A percentile compares a stretch with the other conserved stretches of the same genome.
Evolutionary conservation across 2,797 vertebrate genomes (phyloP).

Genomic region (Hoplostethus mediterraneus): DNA sequence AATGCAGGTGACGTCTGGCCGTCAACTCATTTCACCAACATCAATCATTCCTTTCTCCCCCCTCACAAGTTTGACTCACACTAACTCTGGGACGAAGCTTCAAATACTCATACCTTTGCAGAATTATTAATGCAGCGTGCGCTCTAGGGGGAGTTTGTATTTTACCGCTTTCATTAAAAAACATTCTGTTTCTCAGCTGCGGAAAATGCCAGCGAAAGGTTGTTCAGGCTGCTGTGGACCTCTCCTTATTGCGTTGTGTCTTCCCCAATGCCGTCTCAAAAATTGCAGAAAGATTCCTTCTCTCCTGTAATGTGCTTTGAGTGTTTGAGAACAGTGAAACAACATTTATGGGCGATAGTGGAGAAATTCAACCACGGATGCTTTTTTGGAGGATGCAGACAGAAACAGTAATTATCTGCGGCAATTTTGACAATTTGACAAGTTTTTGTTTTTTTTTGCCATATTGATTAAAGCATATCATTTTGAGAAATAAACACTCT

Average conservation of each 20-base stretch:
- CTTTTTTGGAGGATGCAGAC: constrained; percentile 3
- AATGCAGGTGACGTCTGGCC: constrained; percentile 5
- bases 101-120: constrained; percentile 54
- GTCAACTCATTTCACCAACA: constrained; percentile 38
- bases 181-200: constrained; percentile 41
- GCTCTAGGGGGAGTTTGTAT: constrained; percentile 32
- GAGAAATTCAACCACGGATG: constrained; percentile 15
- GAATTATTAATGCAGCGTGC: constrained; percentile 52
- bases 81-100: constrained; percentile 41
- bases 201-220: constrained; percentile 51
- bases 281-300: constrained; percentile 46
- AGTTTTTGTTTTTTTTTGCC: constrained; percentile 20
- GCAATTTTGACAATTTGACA: constrained; percentile 1
- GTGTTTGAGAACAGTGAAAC: constrained; percentile 35
- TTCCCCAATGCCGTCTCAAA: constrained; percentile 42
- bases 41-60: constrained; percentile 21
- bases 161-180: constrained; percentile 64
- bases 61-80: constrained; percentile 23
- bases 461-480: constrained; percentile 19
- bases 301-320: constrained; percentile 36
- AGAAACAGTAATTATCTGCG: constrained; percentile 20
- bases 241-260: constrained; percentile 57
- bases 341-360: constrained; percentile 2
- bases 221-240: constrained; percentile 27
- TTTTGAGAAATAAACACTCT: constrained; percentile 1